Base-by-base conservation (phyloP, 2,888 invertebrate species). In the Harpalus rufipes region DNA sequence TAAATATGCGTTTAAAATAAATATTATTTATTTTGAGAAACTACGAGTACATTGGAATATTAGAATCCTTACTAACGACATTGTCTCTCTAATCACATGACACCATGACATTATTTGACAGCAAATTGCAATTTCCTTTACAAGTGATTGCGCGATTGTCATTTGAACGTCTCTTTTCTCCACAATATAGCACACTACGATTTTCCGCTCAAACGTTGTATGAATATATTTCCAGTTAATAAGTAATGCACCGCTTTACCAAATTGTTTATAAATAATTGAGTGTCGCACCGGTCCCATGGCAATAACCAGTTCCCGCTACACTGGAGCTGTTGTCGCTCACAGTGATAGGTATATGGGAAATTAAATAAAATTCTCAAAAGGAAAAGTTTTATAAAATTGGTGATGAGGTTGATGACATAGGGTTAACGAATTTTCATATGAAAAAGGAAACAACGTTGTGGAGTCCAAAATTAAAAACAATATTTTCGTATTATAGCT, bases 181-280 rank as follows among this genome's bases (percentile, higher is more conserved):
- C 16, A 59, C 10, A 12, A 21, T 12, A 21, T 25, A n/a, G 44
- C 44, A 16, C 16, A 44, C 72, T 44, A 18, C 14, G 68, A 68
- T 41, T 51, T 41, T 18, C 12, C 5, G 44, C 44, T 44, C 72
- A 74, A 74, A 74, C 72, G 72, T 10, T 59, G 61, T 65, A 81
- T 81, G 81, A 81, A 81, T 81, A 65, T 81, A 81, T 81, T 65
- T 8, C 4, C 8, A 12, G 81, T 81, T 81, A 81, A 81, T 81
- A 81, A 81, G 65, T 81, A 81, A 81, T 51, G 51, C n/a, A 18
- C 44, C 81, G 65, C 81, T 81, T 81, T 81, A 81, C 81, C 81
- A 81, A 81, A 81, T 81, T 81, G 81, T 81, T 81, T 81, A 81
- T 81, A 65, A 81, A 81, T 81, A 81, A 81, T 81, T 81, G 61